Conservation (phyloP, 2,113 vertebrate species). For the Heptranchias perlo region DNA sequence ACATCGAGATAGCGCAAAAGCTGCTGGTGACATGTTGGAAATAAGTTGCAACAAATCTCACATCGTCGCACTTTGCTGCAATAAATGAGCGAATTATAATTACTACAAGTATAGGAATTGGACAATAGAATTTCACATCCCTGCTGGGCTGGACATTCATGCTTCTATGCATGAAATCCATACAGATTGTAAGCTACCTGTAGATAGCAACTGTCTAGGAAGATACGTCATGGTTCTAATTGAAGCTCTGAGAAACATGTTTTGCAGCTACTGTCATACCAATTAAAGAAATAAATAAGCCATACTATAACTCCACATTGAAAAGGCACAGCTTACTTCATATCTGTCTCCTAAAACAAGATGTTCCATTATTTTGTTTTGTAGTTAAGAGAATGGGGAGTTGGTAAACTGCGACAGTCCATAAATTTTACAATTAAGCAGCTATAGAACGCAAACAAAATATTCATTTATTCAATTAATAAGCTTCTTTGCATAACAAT, state of each 20-base stretch:
- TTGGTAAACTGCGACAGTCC: too few relatives aligned
- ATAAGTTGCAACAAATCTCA: background rate
- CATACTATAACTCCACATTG: background rate
- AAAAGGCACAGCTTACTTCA: background rate
- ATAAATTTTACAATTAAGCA: background rate
- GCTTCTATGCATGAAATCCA: background rate
- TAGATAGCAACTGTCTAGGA: background rate
- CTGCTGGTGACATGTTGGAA: background rate
- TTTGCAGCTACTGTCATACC: background rate
- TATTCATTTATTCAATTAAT: background rate
- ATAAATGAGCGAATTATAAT: background rate
- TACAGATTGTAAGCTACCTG: background rate
- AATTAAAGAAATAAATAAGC: slow-evolving; percentile 14
- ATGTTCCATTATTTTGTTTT: background rate
- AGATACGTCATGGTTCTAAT: background rate
- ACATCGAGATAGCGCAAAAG: background rate
- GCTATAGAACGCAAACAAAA: background rate
- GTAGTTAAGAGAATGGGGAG: background rate
- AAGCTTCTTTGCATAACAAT: background rate
- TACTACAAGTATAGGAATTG: background rate
- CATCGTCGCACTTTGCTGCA: background rate
- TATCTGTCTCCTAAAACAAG: background rate
- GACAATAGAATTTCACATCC: background rate
- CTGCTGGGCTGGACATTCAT: background rate
- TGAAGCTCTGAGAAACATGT: background rate